Evolutionary conservation across 1,140 invertebrate species (phyloP), one percentile per base, ranked within the genome.

Genomic region (Parasteatoda tepidariorum): DNA sequence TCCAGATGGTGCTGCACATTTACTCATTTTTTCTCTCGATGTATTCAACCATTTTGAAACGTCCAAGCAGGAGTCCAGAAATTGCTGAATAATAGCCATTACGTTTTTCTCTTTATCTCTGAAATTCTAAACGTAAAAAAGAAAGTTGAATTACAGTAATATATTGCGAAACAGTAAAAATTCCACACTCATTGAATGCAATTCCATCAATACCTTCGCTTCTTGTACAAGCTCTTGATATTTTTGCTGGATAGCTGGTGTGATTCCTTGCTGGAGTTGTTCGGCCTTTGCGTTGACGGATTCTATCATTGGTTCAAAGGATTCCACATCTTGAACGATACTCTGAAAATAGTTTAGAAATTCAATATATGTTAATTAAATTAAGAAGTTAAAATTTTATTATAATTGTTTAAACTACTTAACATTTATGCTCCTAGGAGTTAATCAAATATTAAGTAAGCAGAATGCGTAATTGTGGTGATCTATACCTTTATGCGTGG

Each of bases 281-380:
- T 95, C 95, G 73, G 95, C 96, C 91, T 97, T 97, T 38, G 93
- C 95, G 57, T 95, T 94, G 15, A 97, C 95, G 38, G 95, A 96
- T 88, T 96, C 95, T 85, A 97, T 97, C 95, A 97, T 97, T 4
- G 96, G 96, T 88, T 97, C 95, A 89, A 97, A 96, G 22, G 95
- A 95, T 73, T 97, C 95, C 86, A 97, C 97, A 89, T 97, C 96
- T 89, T 96, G 95, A 22, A 97, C 95, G 87, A 97, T 96, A 88
- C 95, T 96, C 79, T 86, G 68, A 30, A 70, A 67, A 67, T 38
- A n/a, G n/a, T n/a, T n/a, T n/a, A n/a, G n/a, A n/a, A n/a, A n/a
- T n/a, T n/a, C n/a, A n/a, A n/a, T n/a, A n/a, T n/a, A n/a, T n/a
- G n/a, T n/a, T n/a, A n/a, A n/a, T n/a, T n/a, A n/a, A n/a, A n/a